These are phyloP conservation scores for Magallana angulata DNA, from an alignment of 1,140 invertebrate species.

Conservation along the genomic window DNA sequence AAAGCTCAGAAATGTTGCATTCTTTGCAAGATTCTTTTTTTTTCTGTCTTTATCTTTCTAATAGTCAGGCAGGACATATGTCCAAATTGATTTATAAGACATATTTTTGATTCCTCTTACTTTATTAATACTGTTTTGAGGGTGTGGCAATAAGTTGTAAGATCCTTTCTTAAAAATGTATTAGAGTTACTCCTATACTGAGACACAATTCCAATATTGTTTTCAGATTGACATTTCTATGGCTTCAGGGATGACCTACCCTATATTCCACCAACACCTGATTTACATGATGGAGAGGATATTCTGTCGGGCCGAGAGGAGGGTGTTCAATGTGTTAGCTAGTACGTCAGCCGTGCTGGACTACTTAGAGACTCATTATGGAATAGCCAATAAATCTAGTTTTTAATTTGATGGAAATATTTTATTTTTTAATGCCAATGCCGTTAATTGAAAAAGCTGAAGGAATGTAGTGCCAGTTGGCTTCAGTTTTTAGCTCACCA, in stretches of 20 bases:
- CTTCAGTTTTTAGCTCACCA: too few relatives aligned
- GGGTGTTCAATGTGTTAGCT: conserved; percentile 89
- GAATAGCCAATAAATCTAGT: conserved; percentile 40
- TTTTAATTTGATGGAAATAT: neutral
- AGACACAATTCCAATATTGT: neutral
- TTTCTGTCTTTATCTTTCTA: neutral
- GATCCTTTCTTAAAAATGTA: too few relatives aligned
- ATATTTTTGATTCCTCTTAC: neutral
- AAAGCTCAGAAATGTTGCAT: neutral
- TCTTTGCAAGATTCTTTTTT: neutral
- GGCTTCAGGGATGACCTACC: conserved; percentile 84
- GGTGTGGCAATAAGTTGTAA: too few relatives aligned
- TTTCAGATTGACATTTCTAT: conserved; percentile 81
- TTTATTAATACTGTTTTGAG: too few relatives aligned
- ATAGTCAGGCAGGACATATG: neutral
- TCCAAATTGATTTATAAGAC: too few relatives aligned
- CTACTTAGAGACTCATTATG: conserved; percentile 84
- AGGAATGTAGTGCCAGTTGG: too few relatives aligned
- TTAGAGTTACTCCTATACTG: too few relatives aligned
- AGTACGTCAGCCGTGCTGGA: conserved; percentile 85
- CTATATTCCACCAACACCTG: conserved; percentile 94
- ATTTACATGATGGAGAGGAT: conserved; percentile 95
- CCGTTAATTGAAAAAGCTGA: too few relatives aligned
- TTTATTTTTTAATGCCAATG: too few relatives aligned
- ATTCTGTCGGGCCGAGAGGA: conserved; percentile 85